Evolutionary conservation across 2,797 vertebrate species (phyloP), one percentile per base, ranked within the genome.

Genomic region (Lutjanus argentimaculatus): DNA sequence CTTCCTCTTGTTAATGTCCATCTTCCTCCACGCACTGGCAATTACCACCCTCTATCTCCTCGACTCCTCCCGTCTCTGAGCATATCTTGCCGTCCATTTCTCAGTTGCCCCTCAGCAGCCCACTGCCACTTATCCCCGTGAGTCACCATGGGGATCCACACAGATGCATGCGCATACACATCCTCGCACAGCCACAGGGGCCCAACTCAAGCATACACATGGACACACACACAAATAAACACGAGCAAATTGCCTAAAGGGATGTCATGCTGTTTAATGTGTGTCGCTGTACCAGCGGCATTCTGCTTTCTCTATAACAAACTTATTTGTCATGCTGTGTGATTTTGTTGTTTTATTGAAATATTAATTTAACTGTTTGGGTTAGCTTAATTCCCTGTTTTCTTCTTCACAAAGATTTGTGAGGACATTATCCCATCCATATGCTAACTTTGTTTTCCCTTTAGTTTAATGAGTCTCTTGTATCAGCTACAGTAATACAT

Each of bases 1-100:
- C 81, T 90, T 90, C 81, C 88, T 90, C 83, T 90, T 67, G 57
- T 89, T 92, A 91, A 93, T 91, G 92, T 90, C 85, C 84, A 51
- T 89, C 86, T 89, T 92, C 82, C 87, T 86, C 85, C 53, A 8
- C 21, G 8, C 70, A 19, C 46, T 53, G 65, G 71, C 84, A 91
- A 89, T 93, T 92, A 89, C 83, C 67, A 53, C 43, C 85, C 58
- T 85, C 86, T 68, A 62, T 91, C 83, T 82, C 72, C 67, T n/a
- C 15, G 12, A 15, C 79, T 85, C 75, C 72, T 83, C 77, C 65
- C n/a, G 43, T 79, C 83, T 74, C 1, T 45, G 64, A 76, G 72
- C 71, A 68, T 69, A 83, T 83, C 82, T 77, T 21, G 8, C 72
- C 46, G 36, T 68, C 70, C 71, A 61, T 81, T 84, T 84, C 71